Conservation (phyloP, 1,140 invertebrate genomes). For the Drosophila nebulosa region DNA sequence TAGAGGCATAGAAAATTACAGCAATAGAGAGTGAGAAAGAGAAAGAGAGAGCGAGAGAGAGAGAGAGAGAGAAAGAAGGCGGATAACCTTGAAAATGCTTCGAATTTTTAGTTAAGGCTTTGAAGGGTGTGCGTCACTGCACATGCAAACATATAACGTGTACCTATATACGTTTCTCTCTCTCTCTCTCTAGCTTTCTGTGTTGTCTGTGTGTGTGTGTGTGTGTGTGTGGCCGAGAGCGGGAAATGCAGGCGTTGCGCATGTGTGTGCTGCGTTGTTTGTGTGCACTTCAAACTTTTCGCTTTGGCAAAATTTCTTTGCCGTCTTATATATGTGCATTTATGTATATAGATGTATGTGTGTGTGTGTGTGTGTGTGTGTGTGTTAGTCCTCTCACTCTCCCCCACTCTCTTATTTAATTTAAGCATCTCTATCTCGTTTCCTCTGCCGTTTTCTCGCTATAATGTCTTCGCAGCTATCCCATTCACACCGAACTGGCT, state of each 20-base stretch:
- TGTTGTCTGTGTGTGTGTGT: not conserved
- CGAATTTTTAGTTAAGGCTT: slow-evolving; percentile 59
- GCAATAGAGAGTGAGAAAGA: not conserved
- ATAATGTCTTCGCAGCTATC: not conserved
- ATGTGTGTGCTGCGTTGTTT: not conserved
- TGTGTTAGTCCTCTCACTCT: slow-evolving; percentile 31
- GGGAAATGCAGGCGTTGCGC: slow-evolving; percentile 39
- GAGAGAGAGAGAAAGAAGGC: not conserved
- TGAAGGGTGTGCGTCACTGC: slow-evolving; percentile 37
- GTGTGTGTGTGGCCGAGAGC: not conserved
- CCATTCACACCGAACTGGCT: not conserved
- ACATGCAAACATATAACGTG: slow-evolving; percentile 2
- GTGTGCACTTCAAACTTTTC: slow-evolving; percentile 4
- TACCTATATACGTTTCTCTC: not conserved
- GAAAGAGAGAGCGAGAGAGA: slow-evolving; percentile 10
- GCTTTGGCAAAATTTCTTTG: slow-evolving; percentile 16
- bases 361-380: slow-evolving; percentile 22
- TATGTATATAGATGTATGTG: slow-evolving; percentile 9
- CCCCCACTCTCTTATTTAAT: slow-evolving; percentile 13
- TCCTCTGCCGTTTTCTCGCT: slow-evolving; percentile 9
- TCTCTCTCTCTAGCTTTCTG: not conserved
- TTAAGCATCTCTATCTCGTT: slow-evolving; percentile 26
- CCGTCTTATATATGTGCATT: slow-evolving; percentile 8
- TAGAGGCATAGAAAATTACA: not conserved
- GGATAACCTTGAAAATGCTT: slow-evolving; percentile 66